Conservation (phyloP, 2,888 invertebrate species). For the Corythucha ciliata region DNA sequence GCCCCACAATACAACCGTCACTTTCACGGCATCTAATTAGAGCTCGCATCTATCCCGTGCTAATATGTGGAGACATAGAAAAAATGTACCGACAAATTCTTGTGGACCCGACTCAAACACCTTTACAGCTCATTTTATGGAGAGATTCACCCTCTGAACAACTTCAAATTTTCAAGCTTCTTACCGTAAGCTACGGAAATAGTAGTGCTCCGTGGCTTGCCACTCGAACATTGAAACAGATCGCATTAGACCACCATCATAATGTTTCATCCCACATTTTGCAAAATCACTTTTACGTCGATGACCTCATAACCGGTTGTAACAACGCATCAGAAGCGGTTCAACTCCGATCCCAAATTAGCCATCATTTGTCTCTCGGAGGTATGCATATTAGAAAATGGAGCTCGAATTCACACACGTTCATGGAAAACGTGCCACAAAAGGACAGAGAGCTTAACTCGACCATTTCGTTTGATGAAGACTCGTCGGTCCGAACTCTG, state of each 20-base stretch:
- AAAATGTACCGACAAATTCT: conserved; percentile 35
- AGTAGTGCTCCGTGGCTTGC: conserved; percentile 32
- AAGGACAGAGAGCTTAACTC: too few relatives aligned
- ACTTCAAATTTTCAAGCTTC: conserved; percentile 25
- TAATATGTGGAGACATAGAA: conserved; percentile 31
- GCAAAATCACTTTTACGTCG: conserved; percentile 37
- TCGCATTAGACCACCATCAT: conserved; percentile 24
- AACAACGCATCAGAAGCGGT: conserved; percentile 28
- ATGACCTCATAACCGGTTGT: conserved; percentile 36
- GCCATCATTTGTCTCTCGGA: conserved; percentile 11
- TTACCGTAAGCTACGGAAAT: conserved; percentile 34
- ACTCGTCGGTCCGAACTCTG: conserved; percentile 15
- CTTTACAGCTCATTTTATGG: conserved; percentile 34
- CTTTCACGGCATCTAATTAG: conserved; percentile 18
- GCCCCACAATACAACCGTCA: conserved; percentile 17
- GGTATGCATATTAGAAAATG: conserved; percentile 3
- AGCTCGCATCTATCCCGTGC: conserved; percentile 9
- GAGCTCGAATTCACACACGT: not conserved
- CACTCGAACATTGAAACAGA: conserved; percentile 26
- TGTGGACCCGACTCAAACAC: conserved; percentile 22
- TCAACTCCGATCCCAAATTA: conserved; percentile 24
- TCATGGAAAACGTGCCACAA: conserved; percentile 5
- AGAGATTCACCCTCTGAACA: conserved; percentile 22
- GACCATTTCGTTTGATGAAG: too few relatives aligned
- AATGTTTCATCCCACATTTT: conserved; percentile 29